phyloP scores from a whole-genome alignment of 2,797 vertebrate genomes.

The Epinephelus coioides region DNA sequence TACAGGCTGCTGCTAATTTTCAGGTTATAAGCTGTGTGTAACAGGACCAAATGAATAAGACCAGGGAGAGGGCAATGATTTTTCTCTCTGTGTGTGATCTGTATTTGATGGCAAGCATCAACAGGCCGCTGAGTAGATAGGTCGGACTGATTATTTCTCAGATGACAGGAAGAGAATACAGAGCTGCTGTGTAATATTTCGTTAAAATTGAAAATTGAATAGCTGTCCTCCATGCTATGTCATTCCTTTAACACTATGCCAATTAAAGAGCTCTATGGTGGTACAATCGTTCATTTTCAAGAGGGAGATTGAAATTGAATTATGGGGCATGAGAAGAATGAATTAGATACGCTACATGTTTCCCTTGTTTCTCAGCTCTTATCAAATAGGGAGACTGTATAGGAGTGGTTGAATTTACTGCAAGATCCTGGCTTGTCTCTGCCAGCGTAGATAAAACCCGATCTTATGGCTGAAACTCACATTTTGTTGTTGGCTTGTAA shows the following conservation, averaged over 20 bases:
- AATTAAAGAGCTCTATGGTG: constrained; percentile 79
- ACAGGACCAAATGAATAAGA: constrained; percentile 83
- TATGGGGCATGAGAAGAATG: constrained; percentile 78
- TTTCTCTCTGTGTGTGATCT: constrained; percentile 75
- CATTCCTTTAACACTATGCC: constrained; percentile 78
- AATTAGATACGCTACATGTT: constrained; percentile 76
- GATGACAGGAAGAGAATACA: constrained; percentile 81
- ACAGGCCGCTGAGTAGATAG: constrained; percentile 75
- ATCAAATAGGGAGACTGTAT: constrained; percentile 50
- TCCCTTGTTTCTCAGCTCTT: constrained; percentile 68
- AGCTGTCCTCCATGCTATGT: constrained; percentile 82
- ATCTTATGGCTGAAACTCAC: constrained; percentile 11
- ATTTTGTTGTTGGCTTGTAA: constrained; percentile 12
- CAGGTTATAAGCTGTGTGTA: constrained; percentile 82
- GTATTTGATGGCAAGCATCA: constrained; percentile 83
- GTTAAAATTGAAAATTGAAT: constrained; percentile 85
- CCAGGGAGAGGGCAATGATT: constrained; percentile 75
- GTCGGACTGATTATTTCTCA: constrained; percentile 83
- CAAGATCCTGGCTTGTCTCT: constrained; percentile 21
- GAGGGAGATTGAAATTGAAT: constrained; percentile 80
- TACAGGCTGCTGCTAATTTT: constrained; percentile 82
- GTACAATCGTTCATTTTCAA: constrained; percentile 79
- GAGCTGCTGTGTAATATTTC: constrained; percentile 79
- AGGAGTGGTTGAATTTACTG: constrained; percentile 36
- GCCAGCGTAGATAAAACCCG: constrained; percentile 12